A percentile compares a stretch with the other conserved stretches of the same genome.
Evolutionary conservation across 2,888 invertebrate genomes (phyloP).

Genomic region (Epistrophella euchroma): DNA sequence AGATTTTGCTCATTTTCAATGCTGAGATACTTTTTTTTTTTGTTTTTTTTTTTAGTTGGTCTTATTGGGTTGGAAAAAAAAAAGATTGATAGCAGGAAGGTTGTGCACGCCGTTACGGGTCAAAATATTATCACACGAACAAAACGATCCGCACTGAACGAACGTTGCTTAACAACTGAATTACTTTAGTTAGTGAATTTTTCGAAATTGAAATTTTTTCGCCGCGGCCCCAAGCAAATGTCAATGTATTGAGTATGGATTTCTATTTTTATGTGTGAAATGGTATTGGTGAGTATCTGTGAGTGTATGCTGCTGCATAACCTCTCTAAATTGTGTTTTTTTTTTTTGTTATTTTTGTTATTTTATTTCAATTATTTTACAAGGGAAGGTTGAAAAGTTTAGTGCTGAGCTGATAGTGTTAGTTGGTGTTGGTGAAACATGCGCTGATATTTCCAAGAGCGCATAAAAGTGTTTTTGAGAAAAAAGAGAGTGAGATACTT

Average conservation of each 20-base stretch:
- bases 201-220: constrained; percentile 62
- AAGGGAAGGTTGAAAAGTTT: constrained; percentile 68
- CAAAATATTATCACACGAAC: constrained; percentile 55
- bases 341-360: constrained; percentile 29
- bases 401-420: neutral
- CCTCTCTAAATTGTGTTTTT: constrained; percentile 54
- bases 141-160: constrained; percentile 80
- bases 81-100: neutral
- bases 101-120: constrained; percentile 67
- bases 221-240: constrained; percentile 25
- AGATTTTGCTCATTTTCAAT: constrained; percentile 75
- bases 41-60: constrained; percentile 24
- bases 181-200: constrained; percentile 67
- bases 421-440: constrained; percentile 47
- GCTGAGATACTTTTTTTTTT: constrained; percentile 64
- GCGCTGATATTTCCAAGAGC: constrained; percentile 50
- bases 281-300: constrained; percentile 58
- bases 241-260: constrained; percentile 42
- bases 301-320: constrained; percentile 38
- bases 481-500: constrained; percentile 48
- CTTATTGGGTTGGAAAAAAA: constrained; percentile 4
- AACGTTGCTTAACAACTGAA: constrained; percentile 81
- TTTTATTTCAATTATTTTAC: constrained; percentile 66
- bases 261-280: constrained; percentile 62
- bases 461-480: constrained; percentile 6